These are phyloP conservation scores for Hydrolagus affinis DNA, from an alignment of 2,113 vertebrate genomes.

Conservation along the genomic window DNA sequence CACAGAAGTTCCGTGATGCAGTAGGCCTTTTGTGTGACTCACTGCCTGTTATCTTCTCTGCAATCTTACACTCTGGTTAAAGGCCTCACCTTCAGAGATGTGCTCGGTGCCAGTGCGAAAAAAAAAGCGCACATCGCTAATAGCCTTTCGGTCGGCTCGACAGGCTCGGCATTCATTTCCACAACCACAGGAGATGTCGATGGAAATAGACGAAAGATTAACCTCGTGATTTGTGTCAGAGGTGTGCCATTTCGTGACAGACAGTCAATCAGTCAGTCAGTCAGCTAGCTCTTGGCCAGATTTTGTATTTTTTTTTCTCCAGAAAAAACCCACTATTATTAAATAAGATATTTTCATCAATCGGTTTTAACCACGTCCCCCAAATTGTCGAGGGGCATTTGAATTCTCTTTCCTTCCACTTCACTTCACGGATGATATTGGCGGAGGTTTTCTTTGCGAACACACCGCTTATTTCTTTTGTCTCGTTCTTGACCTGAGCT, in stretches of 20 bases:
- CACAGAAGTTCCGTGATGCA: constrained; percentile 10
- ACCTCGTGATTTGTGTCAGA: constrained; percentile 5
- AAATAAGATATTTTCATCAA: not conserved
- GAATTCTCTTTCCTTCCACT: not conserved
- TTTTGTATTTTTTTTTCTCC: not conserved
- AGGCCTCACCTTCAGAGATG: constrained; percentile 25
- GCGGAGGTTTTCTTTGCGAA: not conserved
- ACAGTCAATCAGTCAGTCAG: too few relatives aligned
- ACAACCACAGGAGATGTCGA: constrained; percentile 28
- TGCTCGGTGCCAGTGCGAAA: constrained; percentile 26
- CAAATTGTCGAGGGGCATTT: too few relatives aligned
- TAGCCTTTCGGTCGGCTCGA: not conserved
- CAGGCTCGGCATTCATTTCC: constrained; percentile 16
- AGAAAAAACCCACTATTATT: not conserved
- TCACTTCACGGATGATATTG: too few relatives aligned
- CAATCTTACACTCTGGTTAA: constrained; percentile 26
- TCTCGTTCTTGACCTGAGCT: not conserved
- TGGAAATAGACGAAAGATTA: constrained; percentile 28
- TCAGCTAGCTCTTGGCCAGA: constrained; percentile 12
- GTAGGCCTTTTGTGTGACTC: constrained; percentile 22
- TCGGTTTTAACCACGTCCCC: too few relatives aligned
- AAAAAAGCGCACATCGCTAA: constrained; percentile 25
- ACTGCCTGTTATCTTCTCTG: constrained; percentile 14
- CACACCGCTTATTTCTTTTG: not conserved
- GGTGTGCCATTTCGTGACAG: not conserved